A percentile compares a stretch with the other conserved stretches of the same genome.
Evolutionary conservation across 53 echinoderm and acorn worm species (phyloP).

Genomic region (Actinopyga echinites): DNA sequence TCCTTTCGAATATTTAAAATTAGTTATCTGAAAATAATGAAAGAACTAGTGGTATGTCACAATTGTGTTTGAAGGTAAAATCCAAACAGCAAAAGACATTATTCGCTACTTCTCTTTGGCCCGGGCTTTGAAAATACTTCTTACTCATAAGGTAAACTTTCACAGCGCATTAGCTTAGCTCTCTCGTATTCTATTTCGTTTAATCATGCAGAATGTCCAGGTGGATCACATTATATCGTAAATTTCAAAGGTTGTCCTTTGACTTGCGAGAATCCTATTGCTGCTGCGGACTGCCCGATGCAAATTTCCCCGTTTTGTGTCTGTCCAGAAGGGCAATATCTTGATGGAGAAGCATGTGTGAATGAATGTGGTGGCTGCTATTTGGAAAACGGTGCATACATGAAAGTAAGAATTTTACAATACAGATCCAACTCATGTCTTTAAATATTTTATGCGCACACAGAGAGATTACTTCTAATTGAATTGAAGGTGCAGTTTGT

Average conservation of each 20-base stretch:
- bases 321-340: constrained; percentile 58
- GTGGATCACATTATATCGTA: constrained; percentile 38
- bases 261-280: constrained; percentile 58
- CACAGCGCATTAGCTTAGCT: too few relatives aligned
- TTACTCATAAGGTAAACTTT: too few relatives aligned
- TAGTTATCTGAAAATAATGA: too few relatives aligned
- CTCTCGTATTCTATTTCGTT: background rate
- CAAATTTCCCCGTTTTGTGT: constrained; percentile 55
- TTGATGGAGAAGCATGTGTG: constrained; percentile 12
- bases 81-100: background rate
- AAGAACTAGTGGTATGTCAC: too few relatives aligned
- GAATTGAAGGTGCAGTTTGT: too few relatives aligned
- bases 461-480: too few relatives aligned
- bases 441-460: too few relatives aligned
- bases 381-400: background rate
- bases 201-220: constrained; percentile 38
- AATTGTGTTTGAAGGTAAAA: too few relatives aligned
- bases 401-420: background rate
- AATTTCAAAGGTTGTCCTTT: constrained; percentile 57
- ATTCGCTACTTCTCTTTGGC: background rate
- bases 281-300: constrained; percentile 31
- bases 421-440: too few relatives aligned
- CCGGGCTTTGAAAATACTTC: background rate
- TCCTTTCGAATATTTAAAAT: too few relatives aligned
- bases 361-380: background rate